Evolutionary conservation across 2,797 vertebrate species (phyloP).

Genomic region (Hemibagrus guttatus): DNA sequence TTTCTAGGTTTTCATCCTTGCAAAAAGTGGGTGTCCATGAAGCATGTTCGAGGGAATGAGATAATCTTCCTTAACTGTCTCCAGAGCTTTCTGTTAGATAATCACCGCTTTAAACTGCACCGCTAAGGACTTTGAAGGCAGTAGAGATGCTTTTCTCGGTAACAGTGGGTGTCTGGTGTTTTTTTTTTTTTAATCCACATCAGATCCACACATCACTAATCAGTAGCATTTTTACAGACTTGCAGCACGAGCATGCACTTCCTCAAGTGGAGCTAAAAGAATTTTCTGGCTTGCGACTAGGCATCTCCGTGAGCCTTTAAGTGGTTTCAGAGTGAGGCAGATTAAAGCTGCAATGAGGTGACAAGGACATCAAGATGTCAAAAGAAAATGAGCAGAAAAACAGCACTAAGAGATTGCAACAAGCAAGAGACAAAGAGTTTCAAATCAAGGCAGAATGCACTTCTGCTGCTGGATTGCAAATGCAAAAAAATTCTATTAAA

Average conservation of each 20-base stretch:
- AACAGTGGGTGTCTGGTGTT: not conserved
- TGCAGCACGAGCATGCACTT: not conserved
- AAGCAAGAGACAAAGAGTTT: slow-evolving; percentile 9
- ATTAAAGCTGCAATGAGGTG: slow-evolving; percentile 8
- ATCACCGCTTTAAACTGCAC: slow-evolving; percentile 25
- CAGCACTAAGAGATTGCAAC: not conserved
- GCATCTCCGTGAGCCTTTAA: not conserved
- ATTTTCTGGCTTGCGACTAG: not conserved
- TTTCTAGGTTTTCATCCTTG: no score
- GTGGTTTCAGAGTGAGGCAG: not conserved
- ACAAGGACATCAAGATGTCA: slow-evolving; percentile 20
- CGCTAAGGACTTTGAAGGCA: slow-evolving; percentile 6
- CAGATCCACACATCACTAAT: slow-evolving; percentile 20
- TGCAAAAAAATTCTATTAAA: slow-evolving; percentile 8
- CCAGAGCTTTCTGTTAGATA: slow-evolving; percentile 11
- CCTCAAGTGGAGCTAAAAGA: not conserved
- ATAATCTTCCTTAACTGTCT: slow-evolving; percentile 22
- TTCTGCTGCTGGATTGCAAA: not conserved
- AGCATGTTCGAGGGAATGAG: not conserved
- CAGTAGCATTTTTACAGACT: not conserved
- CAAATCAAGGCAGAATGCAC: slow-evolving; percentile 10
- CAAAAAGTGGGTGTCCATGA: no score
- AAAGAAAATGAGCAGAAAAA: not conserved
- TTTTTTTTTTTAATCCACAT: slow-evolving; percentile 19
- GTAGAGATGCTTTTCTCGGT: not conserved